Evolutionary conservation across 2,113 vertebrate genomes (phyloP), one percentile per base, ranked within the genome.

Genomic region (Peromyscus californicus): DNA sequence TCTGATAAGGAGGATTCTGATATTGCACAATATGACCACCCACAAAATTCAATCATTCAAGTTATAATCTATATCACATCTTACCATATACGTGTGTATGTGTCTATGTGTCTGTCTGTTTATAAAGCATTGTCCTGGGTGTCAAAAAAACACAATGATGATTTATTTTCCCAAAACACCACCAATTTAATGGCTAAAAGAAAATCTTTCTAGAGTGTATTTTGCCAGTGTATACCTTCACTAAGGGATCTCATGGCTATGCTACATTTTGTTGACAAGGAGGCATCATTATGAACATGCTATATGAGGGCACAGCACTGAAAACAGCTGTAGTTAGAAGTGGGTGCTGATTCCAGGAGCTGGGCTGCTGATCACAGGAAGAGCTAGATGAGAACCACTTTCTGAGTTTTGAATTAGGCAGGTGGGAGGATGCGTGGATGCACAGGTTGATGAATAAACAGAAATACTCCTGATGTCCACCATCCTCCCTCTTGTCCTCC

Each of bases 81-180:
- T 74, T 9, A 39, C 8, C 39, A n/a, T 72, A 39, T 19, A 7
- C 80, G 65, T 93, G 93, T 19, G 33, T 45, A 7, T 91, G 39
- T 42, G 21, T 89, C 54, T 84, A 65, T 90, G 91, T 5, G 29
- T 36, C 6, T 92, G 39, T 39, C 17, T 91, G 70, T 85, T 74
- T 91, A 95, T 33, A 42, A 72, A 22, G 21, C 70, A 72, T 22
- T 72, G 19, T 21, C 33, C 61, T 83, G 61, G 45, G 22, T 89
- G 33, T 75, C 75, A 93, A 96, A 92, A 92, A 67, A 51, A 79
- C 21, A 83, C 26, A n/a, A 89, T 79, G 87, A 93, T 17, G 72
- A 33, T 84, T 74, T 76, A 90, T 90, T 90, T 70, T 79, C 75
- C 90, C 1, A 16, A 82, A 76, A 57, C 80, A 78, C 36, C 70